Base-by-base conservation (phyloP, 2,113 vertebrate genomes). In the Seriola rivoliana region DNA sequence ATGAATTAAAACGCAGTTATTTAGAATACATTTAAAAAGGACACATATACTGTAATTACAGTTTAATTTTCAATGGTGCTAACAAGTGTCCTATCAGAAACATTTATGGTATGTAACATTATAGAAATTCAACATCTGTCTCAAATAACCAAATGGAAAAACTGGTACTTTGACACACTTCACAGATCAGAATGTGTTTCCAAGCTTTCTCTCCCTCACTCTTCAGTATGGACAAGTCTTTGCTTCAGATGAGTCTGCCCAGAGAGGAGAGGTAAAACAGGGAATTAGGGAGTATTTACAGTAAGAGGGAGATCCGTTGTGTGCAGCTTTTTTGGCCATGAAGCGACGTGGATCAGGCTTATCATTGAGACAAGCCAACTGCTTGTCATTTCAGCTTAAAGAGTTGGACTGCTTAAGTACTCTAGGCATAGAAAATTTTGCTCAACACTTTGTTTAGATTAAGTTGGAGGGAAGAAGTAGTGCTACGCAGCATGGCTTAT, bases 351-450 rank as follows among this genome's bases (percentile, higher is more conserved):
- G 85, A 86, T 89, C 74, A 46, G 78, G 66, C 87, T 89, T 86
- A 89, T 89, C 87, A 65, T 3, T 46, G 65, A 79, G 70, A 81
- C 48, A 59, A 84, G 87, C 87, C 89, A 87, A 92, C 58, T 75
- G 82, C 90, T 80, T 87, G 86, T 92, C 92, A 10, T 62, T 77
- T 81, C 75, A 73, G 87, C 78, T 92, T 89, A 86, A 85, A 82
- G 81, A 50, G 3, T 50, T 5, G 74, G 67, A 62, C 63, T 29
- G 62, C 70, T 86, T 85, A 86, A 87, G 54, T 79, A 79, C 71
- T 85, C 23, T 8, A 63, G 82, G 81, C 86, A 86, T 76, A 79
- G 59, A 83, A 58, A 79, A 55, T 77, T 78, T 77, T 78, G 71
- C 73, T 84, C 72, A 73, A 81, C 1, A 34, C 82, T 88, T 85